Conservation (phyloP, 2,797 vertebrate genomes). For the Scolopax rusticola region DNA sequence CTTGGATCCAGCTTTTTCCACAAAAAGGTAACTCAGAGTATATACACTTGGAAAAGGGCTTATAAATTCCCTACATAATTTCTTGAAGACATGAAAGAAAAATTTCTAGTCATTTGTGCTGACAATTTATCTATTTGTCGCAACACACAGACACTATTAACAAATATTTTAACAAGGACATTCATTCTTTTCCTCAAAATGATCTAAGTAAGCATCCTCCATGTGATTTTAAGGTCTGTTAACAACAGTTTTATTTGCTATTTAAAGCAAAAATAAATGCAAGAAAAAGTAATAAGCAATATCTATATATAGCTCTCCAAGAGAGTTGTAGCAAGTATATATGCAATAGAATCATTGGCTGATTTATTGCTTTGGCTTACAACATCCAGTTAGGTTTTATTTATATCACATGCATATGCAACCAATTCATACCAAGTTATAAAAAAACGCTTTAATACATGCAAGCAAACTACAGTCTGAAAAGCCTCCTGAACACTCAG, state of each 20-base stretch:
- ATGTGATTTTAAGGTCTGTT: background rate
- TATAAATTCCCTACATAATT: background rate
- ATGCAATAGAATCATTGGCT: background rate
- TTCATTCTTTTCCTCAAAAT: background rate
- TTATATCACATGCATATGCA: background rate
- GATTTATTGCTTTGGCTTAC: background rate
- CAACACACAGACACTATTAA: background rate
- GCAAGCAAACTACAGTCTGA: background rate
- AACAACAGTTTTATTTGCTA: constrained; percentile 2
- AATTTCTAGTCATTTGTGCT: background rate
- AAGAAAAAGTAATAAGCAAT: constrained; percentile 17
- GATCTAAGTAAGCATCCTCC: background rate
- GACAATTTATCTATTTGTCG: background rate
- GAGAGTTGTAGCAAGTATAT: background rate
- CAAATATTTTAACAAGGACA: background rate
- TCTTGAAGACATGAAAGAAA: background rate
- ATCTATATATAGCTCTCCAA: constrained; percentile 17
- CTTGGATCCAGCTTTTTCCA: constrained; percentile 12
- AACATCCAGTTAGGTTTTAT: constrained; percentile 13
- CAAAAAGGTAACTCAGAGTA: background rate
- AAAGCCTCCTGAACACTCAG: background rate
- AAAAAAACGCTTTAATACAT: background rate
- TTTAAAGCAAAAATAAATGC: constrained; percentile 3
- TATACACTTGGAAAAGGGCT: background rate
- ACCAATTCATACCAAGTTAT: background rate